Base-by-base conservation (phyloP, 2,113 vertebrate species). In the Cyanoderma ruficeps region DNA sequence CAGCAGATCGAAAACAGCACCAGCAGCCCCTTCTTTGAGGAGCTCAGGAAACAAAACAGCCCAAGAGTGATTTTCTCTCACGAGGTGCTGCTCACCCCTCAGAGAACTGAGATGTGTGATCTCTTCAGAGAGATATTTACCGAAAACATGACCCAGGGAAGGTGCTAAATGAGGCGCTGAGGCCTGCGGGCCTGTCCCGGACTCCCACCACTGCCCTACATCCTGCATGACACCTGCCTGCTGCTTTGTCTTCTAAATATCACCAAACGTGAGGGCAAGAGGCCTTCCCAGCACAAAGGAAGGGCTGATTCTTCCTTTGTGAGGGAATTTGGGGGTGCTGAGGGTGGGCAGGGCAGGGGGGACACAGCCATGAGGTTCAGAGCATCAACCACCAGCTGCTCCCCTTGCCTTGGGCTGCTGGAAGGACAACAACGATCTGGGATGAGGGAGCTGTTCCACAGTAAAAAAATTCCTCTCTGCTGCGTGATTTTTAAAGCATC, bases 261-360 rank as follows among this genome's bases (percentile, higher is more conserved):
- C 59, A 3, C 19, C 25, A 10, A 7, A 47, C 2, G 1, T 14
- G 50, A 49, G 6, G 0, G 11, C 28, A 6, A 33, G 69, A 56
- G 56, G 9, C 18, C 3, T 65, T 33, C 69, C 50, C 65, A 22
- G 91, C 61, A 41, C 30, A 6, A 10, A 23, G 47, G 30, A 59
- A 59, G 37, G 35, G 50, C 28, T 2, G 4, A 5, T 1, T 2
- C 7, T 13, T 4, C 10, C 69, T n/a, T n/a, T 3, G 5, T 0
- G 22, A 27, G 68, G 25, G 60, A 7, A 8, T 78, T 14, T 8
- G 46, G 16, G 59, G 79, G 22, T 13, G 64, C 42, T 49, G 50
- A 5, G 57, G 1, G 7, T 1, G 49, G 49, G 21, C 42, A 59
- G 79, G 53, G 25, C 41, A 27, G 67, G 11, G 33, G 57, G 8